Evolutionary conservation across 2,888 invertebrate species (phyloP).

Genomic region (Podabrus alpinus): DNA sequence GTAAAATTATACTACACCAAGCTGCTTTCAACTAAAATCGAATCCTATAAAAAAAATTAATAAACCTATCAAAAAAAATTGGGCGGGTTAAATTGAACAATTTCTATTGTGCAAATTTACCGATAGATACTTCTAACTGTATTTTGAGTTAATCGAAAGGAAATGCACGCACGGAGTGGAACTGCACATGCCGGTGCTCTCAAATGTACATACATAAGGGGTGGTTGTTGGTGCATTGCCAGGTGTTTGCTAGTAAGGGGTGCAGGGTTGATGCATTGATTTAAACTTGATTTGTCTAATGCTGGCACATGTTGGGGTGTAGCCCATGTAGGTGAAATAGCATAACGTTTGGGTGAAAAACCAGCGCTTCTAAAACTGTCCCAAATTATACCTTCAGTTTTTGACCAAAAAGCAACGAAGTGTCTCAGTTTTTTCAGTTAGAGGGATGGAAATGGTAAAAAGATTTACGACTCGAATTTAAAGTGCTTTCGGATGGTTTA

Average conservation of each 20-base stretch:
- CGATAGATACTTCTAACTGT: background rate
- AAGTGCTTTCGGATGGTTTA: background rate
- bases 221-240: conserved; percentile 32
- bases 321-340: conserved; percentile 29
- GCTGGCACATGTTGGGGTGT: conserved; percentile 31
- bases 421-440: background rate
- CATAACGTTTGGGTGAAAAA: conserved; percentile 20
- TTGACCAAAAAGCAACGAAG: background rate
- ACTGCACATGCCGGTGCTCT: conserved; percentile 20
- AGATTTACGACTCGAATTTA: background rate
- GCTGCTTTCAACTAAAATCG: too few relatives aligned
- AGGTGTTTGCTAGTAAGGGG: conserved; percentile 29
- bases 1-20: background rate
- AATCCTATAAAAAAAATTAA: background rate
- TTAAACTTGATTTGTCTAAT: conserved; percentile 32
- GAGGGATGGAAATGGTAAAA: too few relatives aligned
- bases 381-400: background rate
- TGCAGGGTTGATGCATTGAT: conserved; percentile 29
- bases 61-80: background rate
- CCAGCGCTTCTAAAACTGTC: conserved; percentile 15
- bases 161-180: conserved; percentile 4
- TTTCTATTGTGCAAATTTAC: background rate
- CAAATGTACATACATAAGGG: conserved; percentile 11
- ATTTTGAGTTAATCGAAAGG: conserved; percentile 1
- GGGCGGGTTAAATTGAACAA: background rate